phyloP scores from a whole-genome alignment of 2,797 vertebrate species.

The Sparus aurata region DNA sequence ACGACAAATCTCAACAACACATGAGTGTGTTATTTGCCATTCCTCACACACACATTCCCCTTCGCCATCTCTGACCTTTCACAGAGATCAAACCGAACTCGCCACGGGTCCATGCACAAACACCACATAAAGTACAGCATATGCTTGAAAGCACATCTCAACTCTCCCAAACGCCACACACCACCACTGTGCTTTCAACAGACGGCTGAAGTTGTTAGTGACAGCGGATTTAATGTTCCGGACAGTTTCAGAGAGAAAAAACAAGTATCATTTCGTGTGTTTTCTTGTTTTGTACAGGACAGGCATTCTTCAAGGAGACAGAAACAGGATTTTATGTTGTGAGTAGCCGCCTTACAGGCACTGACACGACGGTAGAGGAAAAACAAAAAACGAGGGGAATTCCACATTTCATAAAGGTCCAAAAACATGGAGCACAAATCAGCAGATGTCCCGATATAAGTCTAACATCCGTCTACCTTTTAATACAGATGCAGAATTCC shows the following conservation, averaged over 20 bases:
- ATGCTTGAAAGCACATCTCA: conserved; percentile 14
- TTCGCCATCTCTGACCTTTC: background rate
- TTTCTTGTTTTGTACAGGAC: conserved; percentile 46
- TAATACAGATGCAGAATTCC: conserved; percentile 76
- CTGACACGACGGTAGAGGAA: conserved; percentile 39
- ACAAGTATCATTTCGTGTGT: background rate
- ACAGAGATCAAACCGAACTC: conserved; percentile 33
- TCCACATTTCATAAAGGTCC: conserved; percentile 64
- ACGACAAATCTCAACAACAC: conserved; percentile 35
- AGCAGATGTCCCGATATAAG: conserved; percentile 18
- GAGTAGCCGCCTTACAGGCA: conserved; percentile 63
- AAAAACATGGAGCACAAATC: conserved; percentile 19
- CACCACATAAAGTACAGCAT: conserved; percentile 8
- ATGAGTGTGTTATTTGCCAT: conserved; percentile 30
- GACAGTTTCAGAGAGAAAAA: conserved; percentile 46
- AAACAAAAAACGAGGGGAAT: conserved; percentile 73
- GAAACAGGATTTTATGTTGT: conserved; percentile 55
- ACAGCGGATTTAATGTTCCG: conserved; percentile 42
- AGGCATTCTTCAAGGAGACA: conserved; percentile 58
- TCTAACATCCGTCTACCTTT: conserved; percentile 22
- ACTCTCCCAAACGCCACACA: conserved; percentile 22
- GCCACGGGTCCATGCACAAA: conserved; percentile 60
- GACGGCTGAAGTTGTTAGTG: conserved; percentile 75
- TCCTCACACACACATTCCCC: conserved; percentile 34
- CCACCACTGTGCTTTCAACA: conserved; percentile 27